Evolutionary conservation across 2,113 vertebrate genomes (phyloP).

Genomic region (Cisticola juncidis): DNA sequence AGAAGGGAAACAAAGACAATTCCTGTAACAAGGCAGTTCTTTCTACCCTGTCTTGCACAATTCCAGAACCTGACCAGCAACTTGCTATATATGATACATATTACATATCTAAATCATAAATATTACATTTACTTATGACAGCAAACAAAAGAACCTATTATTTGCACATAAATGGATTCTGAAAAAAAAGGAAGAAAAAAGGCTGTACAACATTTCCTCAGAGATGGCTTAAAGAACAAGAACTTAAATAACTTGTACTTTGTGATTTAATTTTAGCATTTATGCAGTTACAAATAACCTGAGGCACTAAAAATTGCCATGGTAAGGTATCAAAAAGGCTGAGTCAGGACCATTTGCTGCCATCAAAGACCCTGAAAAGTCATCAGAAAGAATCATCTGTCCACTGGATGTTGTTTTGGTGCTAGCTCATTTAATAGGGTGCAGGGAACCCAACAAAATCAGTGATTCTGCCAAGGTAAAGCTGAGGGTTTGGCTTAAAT

Average conservation of each 20-base stretch:
- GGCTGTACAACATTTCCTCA: background rate
- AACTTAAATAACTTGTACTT: background rate
- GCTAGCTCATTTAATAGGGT: conserved; percentile 27
- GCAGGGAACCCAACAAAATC: conserved; percentile 42
- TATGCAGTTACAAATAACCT: background rate
- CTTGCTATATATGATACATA: background rate
- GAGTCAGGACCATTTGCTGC: conserved; percentile 4
- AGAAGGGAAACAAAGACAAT: background rate
- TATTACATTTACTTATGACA: background rate
- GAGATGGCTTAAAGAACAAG: background rate
- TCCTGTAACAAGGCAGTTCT: background rate
- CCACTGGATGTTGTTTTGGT: conserved; percentile 10
- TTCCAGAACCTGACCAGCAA: background rate
- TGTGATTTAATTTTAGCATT: conserved; percentile 24
- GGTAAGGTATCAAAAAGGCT: conserved; percentile 7
- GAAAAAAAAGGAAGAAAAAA: background rate
- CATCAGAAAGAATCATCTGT: conserved; percentile 7
- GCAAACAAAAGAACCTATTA: conserved; percentile 1
- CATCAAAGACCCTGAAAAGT: conserved; percentile 12
- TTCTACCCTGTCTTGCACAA: background rate
- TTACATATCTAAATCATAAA: background rate
- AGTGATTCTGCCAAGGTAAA: conserved; percentile 50
- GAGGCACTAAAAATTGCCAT: background rate
- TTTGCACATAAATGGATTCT: background rate
- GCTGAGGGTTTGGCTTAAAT: conserved; percentile 49